Conservation (phyloP, 2,113 vertebrate species). For the Benitochromis conjunctus region DNA sequence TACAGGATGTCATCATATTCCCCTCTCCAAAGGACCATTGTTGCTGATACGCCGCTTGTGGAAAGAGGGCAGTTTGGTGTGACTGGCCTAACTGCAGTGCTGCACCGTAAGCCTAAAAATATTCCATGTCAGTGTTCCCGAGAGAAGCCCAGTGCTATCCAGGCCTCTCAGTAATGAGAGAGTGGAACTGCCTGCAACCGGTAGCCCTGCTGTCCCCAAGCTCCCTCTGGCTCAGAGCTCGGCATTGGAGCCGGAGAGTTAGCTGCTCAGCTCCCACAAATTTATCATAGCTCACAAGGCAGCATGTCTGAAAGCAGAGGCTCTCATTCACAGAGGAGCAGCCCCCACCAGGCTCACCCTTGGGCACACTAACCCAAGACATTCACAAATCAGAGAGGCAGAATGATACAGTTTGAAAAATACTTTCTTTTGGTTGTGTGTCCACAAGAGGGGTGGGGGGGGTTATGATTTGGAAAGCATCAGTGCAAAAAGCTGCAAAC, state of each 20-base stretch:
- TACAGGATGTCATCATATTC: background rate
- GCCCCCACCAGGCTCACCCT: slow-evolving; percentile 41
- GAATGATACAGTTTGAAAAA: slow-evolving; percentile 31
- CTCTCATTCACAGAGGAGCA: slow-evolving; percentile 51
- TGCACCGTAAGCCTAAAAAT: slow-evolving; percentile 73
- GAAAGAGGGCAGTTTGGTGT: slow-evolving; percentile 58
- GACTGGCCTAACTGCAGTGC: slow-evolving; percentile 63
- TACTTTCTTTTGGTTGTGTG: slow-evolving; percentile 13
- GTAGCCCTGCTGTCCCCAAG: slow-evolving; percentile 62
- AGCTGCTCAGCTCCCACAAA: slow-evolving; percentile 63
- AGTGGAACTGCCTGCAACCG: slow-evolving; percentile 64
- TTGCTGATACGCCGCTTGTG: slow-evolving; percentile 32
- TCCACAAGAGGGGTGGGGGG: background rate
- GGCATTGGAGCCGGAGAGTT: slow-evolving; percentile 58
- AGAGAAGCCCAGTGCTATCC: slow-evolving; percentile 62
- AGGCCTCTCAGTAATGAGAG: slow-evolving; percentile 76
- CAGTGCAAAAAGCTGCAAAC: background rate
- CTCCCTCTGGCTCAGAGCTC: slow-evolving; percentile 66
- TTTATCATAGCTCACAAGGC: slow-evolving; percentile 76
- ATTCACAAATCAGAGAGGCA: slow-evolving; percentile 55
- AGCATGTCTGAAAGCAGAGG: slow-evolving; percentile 60
- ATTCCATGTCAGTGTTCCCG: slow-evolving; percentile 67
- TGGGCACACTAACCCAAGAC: slow-evolving; percentile 57
- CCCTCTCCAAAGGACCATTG: slow-evolving; percentile 37
- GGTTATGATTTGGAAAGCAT: slow-evolving; percentile 7